Percentiles rank a stretch among this genome's conserved stretches.
Conservation (phyloP, 23 tunicate species). For the Botrylloides violaceus region DNA sequence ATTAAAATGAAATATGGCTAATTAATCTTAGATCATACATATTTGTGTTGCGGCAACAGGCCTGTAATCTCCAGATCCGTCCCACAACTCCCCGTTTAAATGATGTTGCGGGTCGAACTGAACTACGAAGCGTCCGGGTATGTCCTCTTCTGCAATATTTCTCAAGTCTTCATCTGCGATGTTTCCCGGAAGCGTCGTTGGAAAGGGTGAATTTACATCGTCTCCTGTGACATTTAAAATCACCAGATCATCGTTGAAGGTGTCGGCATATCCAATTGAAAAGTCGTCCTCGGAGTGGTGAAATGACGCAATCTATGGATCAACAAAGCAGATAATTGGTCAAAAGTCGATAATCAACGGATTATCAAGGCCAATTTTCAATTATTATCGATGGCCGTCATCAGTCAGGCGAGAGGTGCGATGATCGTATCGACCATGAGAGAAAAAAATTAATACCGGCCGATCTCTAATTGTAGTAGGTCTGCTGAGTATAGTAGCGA, state of each 20-base stretch:
- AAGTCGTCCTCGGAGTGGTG: too few relatives aligned
- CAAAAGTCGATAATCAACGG: too few relatives aligned
- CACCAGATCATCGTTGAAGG: conserved; percentile 29
- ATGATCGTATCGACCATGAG: too few relatives aligned
- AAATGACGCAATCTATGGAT: too few relatives aligned
- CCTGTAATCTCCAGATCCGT: neutral
- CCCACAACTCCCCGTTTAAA: conserved; percentile 28
- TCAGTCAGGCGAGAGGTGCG: too few relatives aligned
- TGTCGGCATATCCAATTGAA: too few relatives aligned
- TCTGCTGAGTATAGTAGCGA: too few relatives aligned
- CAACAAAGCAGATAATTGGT: too few relatives aligned
- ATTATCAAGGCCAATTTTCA: too few relatives aligned
- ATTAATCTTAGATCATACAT: neutral
- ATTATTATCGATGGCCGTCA: too few relatives aligned
- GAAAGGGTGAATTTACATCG: neutral
- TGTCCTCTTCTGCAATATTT: conserved; percentile 20
- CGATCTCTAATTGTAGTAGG: too few relatives aligned
- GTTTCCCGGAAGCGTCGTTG: conserved; percentile 26
- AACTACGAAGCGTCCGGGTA: conserved; percentile 27
- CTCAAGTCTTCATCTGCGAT: conserved; percentile 30
- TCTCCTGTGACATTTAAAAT: conserved; percentile 33
- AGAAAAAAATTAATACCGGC: too few relatives aligned
- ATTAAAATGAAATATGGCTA: neutral
- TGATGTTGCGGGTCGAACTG: conserved; percentile 20
- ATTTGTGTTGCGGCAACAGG: neutral